Evolutionary conservation across 2,113 vertebrate species (phyloP), one percentile per base, ranked within the genome.

Genomic region (Campylomormyrus tamandua): DNA sequence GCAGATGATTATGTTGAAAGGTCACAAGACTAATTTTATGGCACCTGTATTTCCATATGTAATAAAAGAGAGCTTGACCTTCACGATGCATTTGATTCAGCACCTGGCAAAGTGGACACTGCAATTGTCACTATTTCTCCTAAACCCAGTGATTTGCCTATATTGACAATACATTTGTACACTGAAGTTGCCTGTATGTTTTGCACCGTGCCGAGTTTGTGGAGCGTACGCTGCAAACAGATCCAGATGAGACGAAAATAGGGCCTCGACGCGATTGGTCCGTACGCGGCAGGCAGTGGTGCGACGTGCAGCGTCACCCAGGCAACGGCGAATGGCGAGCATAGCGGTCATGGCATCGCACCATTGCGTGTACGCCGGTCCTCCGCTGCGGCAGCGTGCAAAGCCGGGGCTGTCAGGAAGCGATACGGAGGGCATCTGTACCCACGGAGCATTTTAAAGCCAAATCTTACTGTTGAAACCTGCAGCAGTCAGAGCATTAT

Each of bases 21-120:
- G 85, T 53, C 49, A 87, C n/a, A 87, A 24, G 15, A 46, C 39
- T 84, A 84, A 87, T 53, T 53, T 87, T 87, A 87, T 39, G 7
- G n/a, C 50, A 24, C 27, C n/a, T 87, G 19, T n/a, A 24, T 48
- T 83, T 21, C 24, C 11, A 35, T 87, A 35, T 49, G 13, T 39
- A 35, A 52, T 48, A 52, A 87, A 87, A 39, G 49, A 6, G 11
- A 87, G 49, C n/a, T 83, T 83, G 80, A 83, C 80, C 80, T 83
- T 46, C 15, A n/a, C 9, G 2, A 17, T 21, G 80, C 80, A 46
- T 83, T 3, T 52, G 50, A 87, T 52, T 31, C 49, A 87, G 49
- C 13, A 39, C 27, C 85, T 17, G n/a, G n/a, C 46, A n/a, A 45
- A 48, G 8, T 45, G 24, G 39, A 83, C 42, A 24, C 80, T 10